Base-by-base conservation (phyloP, 1,140 invertebrate species). In the Heliconius nattereri region DNA sequence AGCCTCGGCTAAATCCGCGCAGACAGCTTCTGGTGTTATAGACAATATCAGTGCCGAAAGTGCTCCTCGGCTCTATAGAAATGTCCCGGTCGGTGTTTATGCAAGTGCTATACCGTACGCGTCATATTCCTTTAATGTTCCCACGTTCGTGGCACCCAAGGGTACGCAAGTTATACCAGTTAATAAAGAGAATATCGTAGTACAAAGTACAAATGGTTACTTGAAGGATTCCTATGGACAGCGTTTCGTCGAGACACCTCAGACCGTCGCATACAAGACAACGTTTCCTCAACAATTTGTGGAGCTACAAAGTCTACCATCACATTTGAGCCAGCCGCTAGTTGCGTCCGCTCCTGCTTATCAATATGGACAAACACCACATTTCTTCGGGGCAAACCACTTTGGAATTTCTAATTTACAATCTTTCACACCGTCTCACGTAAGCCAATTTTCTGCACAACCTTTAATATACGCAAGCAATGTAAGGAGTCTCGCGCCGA, bases 211-310 rank as follows among this genome's bases (percentile, higher is more conserved):
- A n/a, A 88, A 90, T 57, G 87, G 83, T 52, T 89, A 83, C 71
- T 85, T 94, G 40, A 92, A 84, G 79, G 92, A 94, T 79, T 94
- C 92, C 1, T 94, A 94, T 76, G 92, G 92, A 29, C 92, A 94
- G 45, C 85, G 83, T 77, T 92, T 88, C 71, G 83, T 87, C 2
- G 86, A 83, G 35, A 76, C 87, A 3, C 90, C 90, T 20, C 89
- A 91, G 77, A 76, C 85, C 7, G 76, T 87, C 2, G 78, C 89
- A 1, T 94, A 91, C 40, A 91, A 87, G 77, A 79, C 86, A 16
- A 84, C 87, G 7, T 89, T 90, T 54, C 90, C 92, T 2, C 91
- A 93, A 78, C 90, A 94, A 78, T 94, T 86, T 82, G 86, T 94
- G n/a, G 86, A 87, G 71, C 77, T 94, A 7, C 92, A 94, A 84